Percentiles rank a stretch among this genome's conserved stretches.
Evolutionary conservation across 2,797 vertebrate species (phyloP).

Genomic region (Anabacerthia variegaticeps): DNA sequence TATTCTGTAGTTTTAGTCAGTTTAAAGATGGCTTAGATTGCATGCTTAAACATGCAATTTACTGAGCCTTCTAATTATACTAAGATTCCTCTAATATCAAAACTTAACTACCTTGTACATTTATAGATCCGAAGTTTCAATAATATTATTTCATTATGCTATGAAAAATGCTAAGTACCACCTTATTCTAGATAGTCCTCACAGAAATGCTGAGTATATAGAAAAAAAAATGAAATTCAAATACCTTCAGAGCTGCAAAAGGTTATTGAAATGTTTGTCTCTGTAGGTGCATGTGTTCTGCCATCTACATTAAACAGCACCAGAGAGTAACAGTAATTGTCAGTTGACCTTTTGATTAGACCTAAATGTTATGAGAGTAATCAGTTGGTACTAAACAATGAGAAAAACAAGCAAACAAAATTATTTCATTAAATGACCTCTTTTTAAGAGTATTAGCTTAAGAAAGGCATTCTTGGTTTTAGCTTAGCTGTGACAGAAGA

Average conservation of each 20-base stretch:
- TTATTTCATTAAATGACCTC: not conserved
- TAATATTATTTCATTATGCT: not conserved
- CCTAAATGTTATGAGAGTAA: not conserved
- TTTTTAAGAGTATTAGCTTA: not conserved
- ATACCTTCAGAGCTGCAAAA: not conserved
- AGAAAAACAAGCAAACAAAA: constrained; percentile 13
- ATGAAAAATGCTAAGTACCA: not conserved
- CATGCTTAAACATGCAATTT: not conserved
- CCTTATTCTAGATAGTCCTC: not conserved
- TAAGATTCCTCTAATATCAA: not conserved
- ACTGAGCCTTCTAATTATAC: not conserved
- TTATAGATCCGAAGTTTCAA: not conserved
- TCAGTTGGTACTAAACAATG: constrained; percentile 30
- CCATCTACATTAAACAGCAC: not conserved
- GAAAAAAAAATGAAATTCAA: not conserved
- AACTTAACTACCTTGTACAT: not conserved
- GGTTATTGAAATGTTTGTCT: not conserved
- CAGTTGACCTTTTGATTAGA: constrained; percentile 44
- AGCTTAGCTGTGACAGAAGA: not conserved
- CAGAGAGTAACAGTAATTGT: constrained; percentile 11
- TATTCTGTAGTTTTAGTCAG: not conserved
- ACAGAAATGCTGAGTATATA: not conserved
- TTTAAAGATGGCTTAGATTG: not conserved
- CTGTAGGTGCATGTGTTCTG: not conserved
- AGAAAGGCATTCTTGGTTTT: not conserved